Evolutionary conservation across 2,113 vertebrate species (phyloP).

Genomic region (Lophius piscatorius): DNA sequence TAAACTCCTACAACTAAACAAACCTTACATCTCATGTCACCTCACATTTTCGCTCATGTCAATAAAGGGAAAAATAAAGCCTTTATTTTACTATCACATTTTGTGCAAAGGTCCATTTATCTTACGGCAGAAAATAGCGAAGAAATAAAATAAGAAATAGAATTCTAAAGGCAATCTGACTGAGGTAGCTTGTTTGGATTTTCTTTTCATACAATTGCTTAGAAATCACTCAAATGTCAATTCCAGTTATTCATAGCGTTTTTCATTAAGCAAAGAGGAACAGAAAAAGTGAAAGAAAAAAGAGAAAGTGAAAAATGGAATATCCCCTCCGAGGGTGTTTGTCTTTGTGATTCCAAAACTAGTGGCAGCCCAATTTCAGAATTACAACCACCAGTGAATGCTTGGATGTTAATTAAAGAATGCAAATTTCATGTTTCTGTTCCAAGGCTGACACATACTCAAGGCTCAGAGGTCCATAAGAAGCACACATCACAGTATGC

Average conservation of each 20-base stretch:
- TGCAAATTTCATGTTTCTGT: constrained; percentile 80
- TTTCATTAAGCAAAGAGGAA: constrained; percentile 30
- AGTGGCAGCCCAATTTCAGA: constrained; percentile 53
- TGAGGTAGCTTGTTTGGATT: constrained; percentile 12
- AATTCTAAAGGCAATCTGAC: constrained; percentile 33
- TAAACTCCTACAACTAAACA: constrained; percentile 17
- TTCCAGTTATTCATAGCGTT: constrained; percentile 49
- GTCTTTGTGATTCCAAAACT: constrained; percentile 69
- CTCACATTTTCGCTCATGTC: constrained; percentile 32
- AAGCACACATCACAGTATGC: constrained; percentile 23
- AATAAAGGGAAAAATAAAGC: constrained; percentile 15
- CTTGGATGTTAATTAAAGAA: constrained; percentile 80
- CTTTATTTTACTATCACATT: constrained; percentile 22
- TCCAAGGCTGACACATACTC: constrained; percentile 73
- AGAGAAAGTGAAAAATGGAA: constrained; percentile 5
- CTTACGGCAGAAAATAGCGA: constrained; percentile 17
- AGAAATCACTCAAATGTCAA: constrained; percentile 62
- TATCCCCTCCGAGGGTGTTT: constrained; percentile 64
- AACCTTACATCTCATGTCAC: constrained; percentile 46
- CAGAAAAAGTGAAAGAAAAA: background rate
- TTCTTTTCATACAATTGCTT: constrained; percentile 27
- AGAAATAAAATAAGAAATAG: constrained; percentile 15
- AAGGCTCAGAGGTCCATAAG: constrained; percentile 63
- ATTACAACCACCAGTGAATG: constrained; percentile 73
- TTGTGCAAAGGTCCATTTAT: constrained; percentile 26